Evolutionary conservation across 1,140 invertebrate genomes (phyloP).

Genomic region (Drusus annulatus): DNA sequence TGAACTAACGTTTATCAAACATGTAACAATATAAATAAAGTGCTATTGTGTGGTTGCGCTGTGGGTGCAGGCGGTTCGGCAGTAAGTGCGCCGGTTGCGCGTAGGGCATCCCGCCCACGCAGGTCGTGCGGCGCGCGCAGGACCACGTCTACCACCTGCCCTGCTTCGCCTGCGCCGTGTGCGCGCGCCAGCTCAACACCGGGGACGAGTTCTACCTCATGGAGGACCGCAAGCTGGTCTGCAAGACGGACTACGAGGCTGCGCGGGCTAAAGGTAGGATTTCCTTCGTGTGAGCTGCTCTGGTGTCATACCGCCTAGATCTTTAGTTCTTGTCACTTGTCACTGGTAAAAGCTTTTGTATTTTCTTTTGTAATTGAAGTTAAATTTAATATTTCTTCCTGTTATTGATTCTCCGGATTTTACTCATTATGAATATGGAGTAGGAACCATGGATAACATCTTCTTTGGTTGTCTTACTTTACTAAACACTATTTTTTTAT

Average conservation of each 20-base stretch:
- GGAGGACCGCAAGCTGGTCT: conserved; percentile 97
- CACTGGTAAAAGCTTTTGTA: too few relatives aligned
- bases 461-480: too few relatives aligned
- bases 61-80: conserved; percentile 88
- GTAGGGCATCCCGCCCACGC: conserved; percentile 95
- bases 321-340: too few relatives aligned
- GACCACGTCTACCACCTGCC: conserved; percentile 97
- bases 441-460: too few relatives aligned
- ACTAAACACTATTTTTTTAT: too few relatives aligned
- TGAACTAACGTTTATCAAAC: too few relatives aligned
- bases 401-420: too few relatives aligned
- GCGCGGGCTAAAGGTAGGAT: conserved; percentile 90
- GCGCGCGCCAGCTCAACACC: conserved; percentile 94
- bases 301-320: too few relatives aligned
- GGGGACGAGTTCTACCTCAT: conserved; percentile 99
- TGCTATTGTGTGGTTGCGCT: conserved; percentile 46
- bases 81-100: conserved; percentile 98
- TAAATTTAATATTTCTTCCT: too few relatives aligned
- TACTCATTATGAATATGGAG: too few relatives aligned
- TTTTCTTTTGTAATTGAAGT: too few relatives aligned
- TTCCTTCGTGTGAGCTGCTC: not conserved
- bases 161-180: conserved; percentile 97
- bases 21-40: conserved; percentile 50
- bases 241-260: conserved; percentile 97
- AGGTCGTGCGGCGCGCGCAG: conserved; percentile 94